Evolutionary conservation across 2,113 vertebrate species (phyloP).

Genomic region (Neofelis nebulosa): DNA sequence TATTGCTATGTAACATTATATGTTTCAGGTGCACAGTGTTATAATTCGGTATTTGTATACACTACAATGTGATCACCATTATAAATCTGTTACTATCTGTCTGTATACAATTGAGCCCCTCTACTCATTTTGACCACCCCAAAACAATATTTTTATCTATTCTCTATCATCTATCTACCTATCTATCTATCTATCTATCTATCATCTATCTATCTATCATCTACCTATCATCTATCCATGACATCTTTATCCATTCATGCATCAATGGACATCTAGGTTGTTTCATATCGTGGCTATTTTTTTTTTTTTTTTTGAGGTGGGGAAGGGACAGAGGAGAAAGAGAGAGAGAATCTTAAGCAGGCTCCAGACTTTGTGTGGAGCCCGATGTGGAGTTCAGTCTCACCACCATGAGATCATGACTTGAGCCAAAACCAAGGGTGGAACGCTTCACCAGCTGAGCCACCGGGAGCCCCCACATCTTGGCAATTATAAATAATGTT

Average conservation of each 20-base stretch:
- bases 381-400: too few relatives aligned
- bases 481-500: not conserved
- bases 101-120: not conserved
- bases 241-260: not conserved
- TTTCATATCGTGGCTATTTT: not conserved
- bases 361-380: too few relatives aligned
- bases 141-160: not conserved
- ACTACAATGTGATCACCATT: not conserved
- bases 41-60: not conserved
- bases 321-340: too few relatives aligned
- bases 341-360: too few relatives aligned
- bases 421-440: too few relatives aligned
- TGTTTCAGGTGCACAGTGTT: not conserved
- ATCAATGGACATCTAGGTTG: not conserved
- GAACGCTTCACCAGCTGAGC: too few relatives aligned
- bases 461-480: not conserved
- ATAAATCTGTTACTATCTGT: not conserved
- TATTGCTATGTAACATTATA: not conserved
- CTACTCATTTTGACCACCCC: not conserved
- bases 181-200: too few relatives aligned
- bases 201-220: too few relatives aligned
- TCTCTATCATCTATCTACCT: too few relatives aligned
- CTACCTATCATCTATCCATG: not conserved
- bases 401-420: too few relatives aligned
- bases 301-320: too few relatives aligned